phyloP scores from a whole-genome alignment of 2,113 vertebrate genomes.

The Forbesichthys agassizii region DNA sequence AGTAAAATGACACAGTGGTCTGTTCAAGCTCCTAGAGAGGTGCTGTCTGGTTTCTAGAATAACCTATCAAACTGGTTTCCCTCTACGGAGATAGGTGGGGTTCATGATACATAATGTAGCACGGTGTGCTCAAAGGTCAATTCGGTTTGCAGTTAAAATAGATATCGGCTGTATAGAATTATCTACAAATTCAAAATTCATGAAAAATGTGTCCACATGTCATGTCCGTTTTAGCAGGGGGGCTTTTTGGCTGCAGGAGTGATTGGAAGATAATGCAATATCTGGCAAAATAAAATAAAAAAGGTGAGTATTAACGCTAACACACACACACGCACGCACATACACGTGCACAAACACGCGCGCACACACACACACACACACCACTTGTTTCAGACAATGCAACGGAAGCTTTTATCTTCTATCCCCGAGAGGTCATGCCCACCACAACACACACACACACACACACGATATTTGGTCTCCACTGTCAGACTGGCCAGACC shows the following conservation, averaged over 20 bases:
- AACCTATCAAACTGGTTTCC: slow-evolving; percentile 57
- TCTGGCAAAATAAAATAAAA: no score
- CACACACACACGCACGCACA: no score
- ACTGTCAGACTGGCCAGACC: slow-evolving; percentile 43
- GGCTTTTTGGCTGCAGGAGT: no score
- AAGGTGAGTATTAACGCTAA: no score
- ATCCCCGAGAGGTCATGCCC: slow-evolving; percentile 18
- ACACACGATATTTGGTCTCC: slow-evolving; percentile 24
- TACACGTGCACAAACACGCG: no score
- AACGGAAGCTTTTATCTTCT: slow-evolving; percentile 10
- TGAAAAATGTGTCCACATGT: no score
- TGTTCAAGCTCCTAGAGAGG: slow-evolving; percentile 61
- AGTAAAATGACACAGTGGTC: slow-evolving; percentile 63
- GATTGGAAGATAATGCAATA: no score
- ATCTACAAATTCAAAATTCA: no score
- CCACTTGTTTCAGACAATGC: not conserved
- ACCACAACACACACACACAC: slow-evolving; percentile 10
- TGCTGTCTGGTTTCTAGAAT: slow-evolving; percentile 63
- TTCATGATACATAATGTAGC: slow-evolving; percentile 2
- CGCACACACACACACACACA: not conserved
- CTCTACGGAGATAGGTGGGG: slow-evolving; percentile 13
- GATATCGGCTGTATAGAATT: not conserved
- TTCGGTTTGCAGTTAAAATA: not conserved
- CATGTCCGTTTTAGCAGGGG: no score
- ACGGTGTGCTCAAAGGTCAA: slow-evolving; percentile 7